Evolutionary conservation across 2,113 vertebrate genomes (phyloP).

Genomic region (Ceyx melanurus): DNA sequence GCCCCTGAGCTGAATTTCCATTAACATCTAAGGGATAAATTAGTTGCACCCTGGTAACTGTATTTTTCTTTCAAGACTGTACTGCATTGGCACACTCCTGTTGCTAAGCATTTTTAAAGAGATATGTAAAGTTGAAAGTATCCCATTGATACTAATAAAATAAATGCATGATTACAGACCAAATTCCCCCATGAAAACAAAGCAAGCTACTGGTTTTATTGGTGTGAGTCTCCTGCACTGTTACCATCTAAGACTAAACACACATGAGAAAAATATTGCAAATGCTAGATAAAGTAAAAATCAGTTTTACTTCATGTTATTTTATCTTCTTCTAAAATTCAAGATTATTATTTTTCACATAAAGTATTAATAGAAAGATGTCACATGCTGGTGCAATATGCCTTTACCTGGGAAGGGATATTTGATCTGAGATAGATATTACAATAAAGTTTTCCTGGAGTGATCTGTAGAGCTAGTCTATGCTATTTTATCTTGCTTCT

Average conservation of each 20-base stretch:
- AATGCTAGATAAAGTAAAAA: constrained; percentile 10
- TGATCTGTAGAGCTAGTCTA: neutral
- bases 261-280: neutral
- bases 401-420: neutral
- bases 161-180: neutral
- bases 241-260: neutral
- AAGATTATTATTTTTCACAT: neutral
- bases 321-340: constrained; percentile 3
- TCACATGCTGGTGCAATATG: neutral
- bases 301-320: neutral
- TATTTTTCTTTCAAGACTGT: neutral
- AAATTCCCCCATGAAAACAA: constrained; percentile 13
- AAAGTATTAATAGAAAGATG: neutral
- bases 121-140: neutral
- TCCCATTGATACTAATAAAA: neutral
- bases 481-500: neutral
- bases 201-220: constrained; percentile 1
- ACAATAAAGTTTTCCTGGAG: neutral
- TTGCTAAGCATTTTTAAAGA: neutral
- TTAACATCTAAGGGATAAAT: neutral
- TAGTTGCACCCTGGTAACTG: neutral
- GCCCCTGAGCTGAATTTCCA: neutral
- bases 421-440: neutral
- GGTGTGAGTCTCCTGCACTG: neutral
- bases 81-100: neutral